These are phyloP conservation scores for Philaenus spumarius DNA, from an alignment of 1,140 invertebrate genomes.

Conservation along the genomic window DNA sequence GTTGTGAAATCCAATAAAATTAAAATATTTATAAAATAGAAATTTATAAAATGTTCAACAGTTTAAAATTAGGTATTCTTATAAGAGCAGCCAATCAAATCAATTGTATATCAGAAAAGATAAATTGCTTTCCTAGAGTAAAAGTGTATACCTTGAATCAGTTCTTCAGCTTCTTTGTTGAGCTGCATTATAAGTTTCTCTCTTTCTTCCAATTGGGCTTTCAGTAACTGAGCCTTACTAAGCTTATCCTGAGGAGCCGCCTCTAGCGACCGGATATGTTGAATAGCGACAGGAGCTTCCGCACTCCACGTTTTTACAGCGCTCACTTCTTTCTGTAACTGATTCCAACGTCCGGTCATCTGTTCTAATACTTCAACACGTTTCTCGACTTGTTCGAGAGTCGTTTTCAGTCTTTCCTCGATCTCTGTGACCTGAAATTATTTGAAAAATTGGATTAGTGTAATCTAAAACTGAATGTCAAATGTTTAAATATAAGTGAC, in stretches of 20 bases:
- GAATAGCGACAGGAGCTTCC: conserved; percentile 65
- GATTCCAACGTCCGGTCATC: conserved; percentile 72
- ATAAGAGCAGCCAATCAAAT: no score
- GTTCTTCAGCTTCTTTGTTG: conserved; percentile 65
- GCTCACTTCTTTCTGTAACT: conserved; percentile 60
- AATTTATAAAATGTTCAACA: no score
- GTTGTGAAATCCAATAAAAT: no score
- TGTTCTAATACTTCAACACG: conserved; percentile 73
- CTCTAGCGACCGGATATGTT: conserved; percentile 60
- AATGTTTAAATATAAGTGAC: no score
- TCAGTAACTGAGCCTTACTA: conserved; percentile 58
- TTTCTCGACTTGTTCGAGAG: conserved; percentile 67
- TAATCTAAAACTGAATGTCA: no score
- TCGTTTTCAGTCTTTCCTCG: conserved; percentile 64
- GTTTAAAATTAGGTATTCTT: no score
- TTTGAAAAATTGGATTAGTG: no score
- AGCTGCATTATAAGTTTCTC: conserved; percentile 61
- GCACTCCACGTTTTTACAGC: conserved; percentile 65
- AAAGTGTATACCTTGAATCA: conserved; percentile 45
- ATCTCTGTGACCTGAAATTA: conserved; percentile 52
- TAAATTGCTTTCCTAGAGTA: conserved; percentile 45
- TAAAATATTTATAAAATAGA: no score
- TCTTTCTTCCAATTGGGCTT: conserved; percentile 64
- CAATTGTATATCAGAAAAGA: no score
- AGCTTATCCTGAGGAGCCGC: conserved; percentile 70